Evolutionary conservation across 2,113 vertebrate genomes (phyloP), one percentile per base, ranked within the genome.

Genomic region (Monopterus albus): DNA sequence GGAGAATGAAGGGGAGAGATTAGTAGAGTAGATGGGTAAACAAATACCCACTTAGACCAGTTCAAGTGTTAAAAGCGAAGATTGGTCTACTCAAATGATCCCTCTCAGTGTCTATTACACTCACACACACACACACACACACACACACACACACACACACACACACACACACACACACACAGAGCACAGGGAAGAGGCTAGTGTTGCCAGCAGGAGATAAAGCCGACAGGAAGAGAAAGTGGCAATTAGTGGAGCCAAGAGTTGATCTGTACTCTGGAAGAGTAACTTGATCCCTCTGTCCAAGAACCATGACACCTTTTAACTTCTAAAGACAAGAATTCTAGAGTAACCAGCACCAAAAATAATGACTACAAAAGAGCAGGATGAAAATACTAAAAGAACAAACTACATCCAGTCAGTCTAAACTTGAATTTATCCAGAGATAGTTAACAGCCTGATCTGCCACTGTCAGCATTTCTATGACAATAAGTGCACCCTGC

Each of bases 211-310:
- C 25, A 42, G 43, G 42, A 53, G 51, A 66, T 29, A 58, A n/a
- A n/a, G n/a, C 52, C 11, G 21, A 51, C 77, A 75, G 75, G 75
- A 78, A 78, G 75, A 33, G 40, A 66, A 59, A 70, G 59, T 53
- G 40, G 57, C 62, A 36, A 35, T 59, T 74, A 74, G 39, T 7
- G 0, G 56, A 47, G 47, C 3, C 0, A 28, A 15, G 42, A 65
- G 31, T 1, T 21, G 15, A 17, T 49, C 4, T 21, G 51, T 20
- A 49, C 20, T 12, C 25, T 46, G 36, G 26, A 29, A 66, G 31
- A 53, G 43, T 13, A 62, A 60, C n/a, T 3, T 2, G 14, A 40
- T 20, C 7, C 5, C 0, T 18, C 11, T 15, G 8, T 47, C 40
- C 3, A 25, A 47, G 31, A 38, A 0, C 13, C 7, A 12, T 25